phyloP scores from a whole-genome alignment of 2,113 vertebrate species.

The Microtus montanus region DNA sequence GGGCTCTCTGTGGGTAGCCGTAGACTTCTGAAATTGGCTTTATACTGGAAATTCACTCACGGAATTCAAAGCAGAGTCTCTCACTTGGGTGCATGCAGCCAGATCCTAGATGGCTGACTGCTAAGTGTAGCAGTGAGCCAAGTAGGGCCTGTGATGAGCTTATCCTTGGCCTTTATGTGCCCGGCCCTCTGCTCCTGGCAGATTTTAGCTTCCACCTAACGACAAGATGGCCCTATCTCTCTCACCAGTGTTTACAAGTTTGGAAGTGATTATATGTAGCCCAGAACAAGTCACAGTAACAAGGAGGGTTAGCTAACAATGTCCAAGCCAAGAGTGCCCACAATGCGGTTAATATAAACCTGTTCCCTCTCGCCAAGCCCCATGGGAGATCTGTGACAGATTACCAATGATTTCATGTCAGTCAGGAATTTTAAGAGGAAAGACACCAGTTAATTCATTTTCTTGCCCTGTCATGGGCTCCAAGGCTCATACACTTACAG shows the following conservation, averaged over 20 bases:
- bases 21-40: constrained; percentile 49
- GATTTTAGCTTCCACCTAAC: background rate
- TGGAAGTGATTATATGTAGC: too few relatives aligned
- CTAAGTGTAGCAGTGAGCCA: background rate
- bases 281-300: background rate
- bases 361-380: too few relatives aligned
- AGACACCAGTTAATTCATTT: background rate
- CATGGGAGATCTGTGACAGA: background rate
- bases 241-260: background rate
- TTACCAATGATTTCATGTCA: background rate
- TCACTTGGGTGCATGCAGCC: background rate
- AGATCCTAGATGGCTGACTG: background rate
- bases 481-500: fast-evolving
- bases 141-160: background rate
- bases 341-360: background rate
- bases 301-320: background rate
- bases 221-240: background rate
- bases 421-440: background rate
- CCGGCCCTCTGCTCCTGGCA: background rate
- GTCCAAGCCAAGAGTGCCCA: background rate
- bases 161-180: fast-evolving
- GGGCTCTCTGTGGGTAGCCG: background rate
- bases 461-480: background rate
- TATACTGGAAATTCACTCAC: background rate
- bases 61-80: constrained; percentile 44